Conservation (phyloP, 2,797 vertebrate genomes). For the Acropternis orthonyx region DNA sequence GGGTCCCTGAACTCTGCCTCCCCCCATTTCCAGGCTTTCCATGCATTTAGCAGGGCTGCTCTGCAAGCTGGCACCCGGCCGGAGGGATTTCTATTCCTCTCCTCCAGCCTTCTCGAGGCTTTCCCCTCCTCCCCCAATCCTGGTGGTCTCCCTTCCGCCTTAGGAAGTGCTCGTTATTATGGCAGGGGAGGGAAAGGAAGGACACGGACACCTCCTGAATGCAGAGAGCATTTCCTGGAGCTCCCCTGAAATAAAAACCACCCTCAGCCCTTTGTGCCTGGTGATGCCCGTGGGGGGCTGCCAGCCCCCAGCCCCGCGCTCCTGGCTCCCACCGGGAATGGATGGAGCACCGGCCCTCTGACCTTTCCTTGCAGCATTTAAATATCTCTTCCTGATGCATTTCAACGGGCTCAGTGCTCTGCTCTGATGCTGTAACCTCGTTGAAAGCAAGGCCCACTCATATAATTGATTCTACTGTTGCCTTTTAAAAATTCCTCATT, state of each 20-base stretch:
- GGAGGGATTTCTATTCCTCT: conserved; percentile 44
- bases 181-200: conserved; percentile 31
- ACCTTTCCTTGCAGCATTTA: background rate
- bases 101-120: conserved; percentile 25
- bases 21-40: background rate
- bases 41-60: conserved; percentile 46
- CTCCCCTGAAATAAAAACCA: background rate
- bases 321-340: background rate
- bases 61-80: conserved; percentile 62
- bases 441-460: background rate
- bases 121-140: background rate
- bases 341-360: background rate
- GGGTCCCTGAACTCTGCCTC: conserved; percentile 68
- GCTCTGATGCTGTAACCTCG: background rate
- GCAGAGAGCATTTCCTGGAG: conserved; percentile 24
- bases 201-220: conserved; percentile 53
- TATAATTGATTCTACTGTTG: rapidly evolving
- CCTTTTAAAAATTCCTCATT: background rate
- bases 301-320: background rate
- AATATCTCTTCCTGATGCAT: background rate
- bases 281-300: background rate
- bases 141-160: conserved; percentile 44
- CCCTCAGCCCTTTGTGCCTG: background rate
- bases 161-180: conserved; percentile 40
- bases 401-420: background rate